Evolutionary conservation across 1,140 invertebrate species (phyloP).

Genomic region (Drosophila ironensis): DNA sequence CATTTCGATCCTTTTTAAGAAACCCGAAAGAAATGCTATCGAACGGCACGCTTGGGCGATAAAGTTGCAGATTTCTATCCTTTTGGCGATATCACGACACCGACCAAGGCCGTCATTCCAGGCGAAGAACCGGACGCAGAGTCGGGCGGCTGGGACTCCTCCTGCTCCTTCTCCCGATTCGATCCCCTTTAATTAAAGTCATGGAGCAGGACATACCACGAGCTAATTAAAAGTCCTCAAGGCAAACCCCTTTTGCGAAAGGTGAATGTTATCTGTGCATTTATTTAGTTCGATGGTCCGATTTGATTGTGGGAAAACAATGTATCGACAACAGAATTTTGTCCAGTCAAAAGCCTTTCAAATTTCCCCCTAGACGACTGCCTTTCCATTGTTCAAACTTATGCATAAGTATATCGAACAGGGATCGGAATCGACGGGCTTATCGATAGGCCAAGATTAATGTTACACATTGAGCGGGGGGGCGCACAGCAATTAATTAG

Average conservation of each 20-base stretch:
- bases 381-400: constrained; percentile 34
- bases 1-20: constrained; percentile 38
- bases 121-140: constrained; percentile 3
- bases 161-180: neutral
- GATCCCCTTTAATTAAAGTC: constrained; percentile 7
- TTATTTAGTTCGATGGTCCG: constrained; percentile 25
- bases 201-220: constrained; percentile 24
- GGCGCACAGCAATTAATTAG: constrained; percentile 43
- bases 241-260: constrained; percentile 8
- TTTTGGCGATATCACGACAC: constrained; percentile 24
- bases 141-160: constrained; percentile 3
- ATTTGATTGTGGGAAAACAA: constrained; percentile 32
- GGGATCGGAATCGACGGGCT: constrained; percentile 28
- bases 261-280: constrained; percentile 23
- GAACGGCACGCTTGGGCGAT: constrained; percentile 26
- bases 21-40: constrained; percentile 24
- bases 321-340: constrained; percentile 4
- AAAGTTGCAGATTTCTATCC: constrained; percentile 38
- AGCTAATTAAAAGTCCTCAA: constrained; percentile 30
- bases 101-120: constrained; percentile 19
- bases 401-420: constrained; percentile 5
- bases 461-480: constrained; percentile 37
- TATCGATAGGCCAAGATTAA: constrained; percentile 38
- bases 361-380: constrained; percentile 14
- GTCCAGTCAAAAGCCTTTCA: constrained; percentile 16